Conservation (phyloP, 37 sponge, comb jelly and placozoan species). For the Spongilla lacustris region DNA sequence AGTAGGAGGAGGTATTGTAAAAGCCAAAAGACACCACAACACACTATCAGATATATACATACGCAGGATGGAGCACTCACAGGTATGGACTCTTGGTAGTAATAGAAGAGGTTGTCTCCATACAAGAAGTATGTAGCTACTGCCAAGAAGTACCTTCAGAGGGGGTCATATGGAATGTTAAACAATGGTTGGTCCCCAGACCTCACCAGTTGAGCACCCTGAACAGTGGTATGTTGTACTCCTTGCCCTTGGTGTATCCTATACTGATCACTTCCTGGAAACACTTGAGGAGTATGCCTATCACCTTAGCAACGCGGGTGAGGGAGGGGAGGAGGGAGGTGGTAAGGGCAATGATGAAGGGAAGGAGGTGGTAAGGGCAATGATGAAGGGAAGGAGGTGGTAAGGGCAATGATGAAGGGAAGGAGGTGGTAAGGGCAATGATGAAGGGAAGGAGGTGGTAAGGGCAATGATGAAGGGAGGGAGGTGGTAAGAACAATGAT, state of each 20-base stretch:
- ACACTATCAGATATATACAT: too few relatives aligned
- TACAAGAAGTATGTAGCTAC: slow-evolving; percentile 83
- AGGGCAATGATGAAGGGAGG: too few relatives aligned
- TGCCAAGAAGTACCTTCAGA: slow-evolving; percentile 74
- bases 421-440: slow-evolving; percentile 2
- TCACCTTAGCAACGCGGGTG: slow-evolving; percentile 23
- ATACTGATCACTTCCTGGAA: slow-evolving; percentile 94
- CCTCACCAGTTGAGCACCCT: slow-evolving; percentile 87
- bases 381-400: neutral
- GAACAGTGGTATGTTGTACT: slow-evolving; percentile 88
- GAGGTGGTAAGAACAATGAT: neutral
- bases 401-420: neutral
- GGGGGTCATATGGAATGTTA: neutral
- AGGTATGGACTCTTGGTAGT: slow-evolving; percentile 55
- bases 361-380: neutral
- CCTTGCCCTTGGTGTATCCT: slow-evolving; percentile 90
- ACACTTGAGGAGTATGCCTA: slow-evolving; percentile 76
- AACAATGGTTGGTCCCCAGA: neutral
- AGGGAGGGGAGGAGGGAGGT: neutral
- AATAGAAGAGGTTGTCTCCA: slow-evolving; percentile 76
- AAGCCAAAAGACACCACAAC: too few relatives aligned
- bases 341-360: neutral
- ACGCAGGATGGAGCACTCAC: neutral
- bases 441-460: neutral
- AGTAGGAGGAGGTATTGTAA: too few relatives aligned